Evolutionary conservation across 2,888 invertebrate species (phyloP), one percentile per base, ranked within the genome.

Genomic region (Drosophila antonietae): DNA sequence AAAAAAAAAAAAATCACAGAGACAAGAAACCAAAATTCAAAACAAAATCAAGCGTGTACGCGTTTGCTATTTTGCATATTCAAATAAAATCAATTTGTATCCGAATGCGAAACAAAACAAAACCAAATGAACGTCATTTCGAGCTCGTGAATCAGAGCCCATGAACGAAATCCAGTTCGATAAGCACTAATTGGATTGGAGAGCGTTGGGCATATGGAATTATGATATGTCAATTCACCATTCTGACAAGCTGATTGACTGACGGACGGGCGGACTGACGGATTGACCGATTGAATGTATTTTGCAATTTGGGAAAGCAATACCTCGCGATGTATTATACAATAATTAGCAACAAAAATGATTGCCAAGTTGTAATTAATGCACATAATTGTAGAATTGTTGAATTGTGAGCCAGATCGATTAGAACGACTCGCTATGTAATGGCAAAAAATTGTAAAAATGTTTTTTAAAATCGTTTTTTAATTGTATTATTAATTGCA

Each of bases 401-500:
- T 51, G 51, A 51, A 14, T 33, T 51, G 83, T 69, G 49, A 74
- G 73, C 86, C 84, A 86, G 80, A 83, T 81, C 78, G 81, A 77
- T 78, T 78, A 63, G 67, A 76, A 71, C 58, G 51, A 60, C 15
- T 57, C n/a, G 55, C 55, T 55, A 23, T 78, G 57, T 62, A 78
- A 78, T 81, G 81, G 78, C 57, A 67, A 81, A 73, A 69, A 73
- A 74, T 77, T 77, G 70, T 73, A 77, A 67, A 87, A 83, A 76
- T 90, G 83, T 70, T 84, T 87, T 87, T 89, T 80, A 62, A 80
- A 84, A 90, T 89, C 66, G 73, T 74, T 82, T 89, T 64, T 73
- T 85, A 89, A 84, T 90, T 90, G 84, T 86, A 86, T 90, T 89
- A 90, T 87, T 90, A 87, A 90, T 84, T 90, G 75, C 77, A 77